These are phyloP conservation scores for Oophaga pumilio DNA, from an alignment of 2,113 vertebrate genomes.

Conservation along the genomic window DNA sequence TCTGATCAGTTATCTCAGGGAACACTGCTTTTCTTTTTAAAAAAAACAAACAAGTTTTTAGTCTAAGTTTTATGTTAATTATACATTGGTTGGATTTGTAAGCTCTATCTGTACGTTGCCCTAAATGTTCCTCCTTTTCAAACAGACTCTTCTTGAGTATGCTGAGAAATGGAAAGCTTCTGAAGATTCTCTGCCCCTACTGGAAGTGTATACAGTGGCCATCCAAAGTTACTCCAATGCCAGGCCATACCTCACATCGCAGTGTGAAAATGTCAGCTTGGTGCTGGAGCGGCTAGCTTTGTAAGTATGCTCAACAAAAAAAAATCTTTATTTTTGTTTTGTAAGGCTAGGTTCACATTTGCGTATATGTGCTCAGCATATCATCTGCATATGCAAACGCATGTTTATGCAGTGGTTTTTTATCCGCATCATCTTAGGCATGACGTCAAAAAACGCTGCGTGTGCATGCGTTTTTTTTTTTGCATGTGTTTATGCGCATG, in stretches of 20 bases:
- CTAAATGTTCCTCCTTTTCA: neutral
- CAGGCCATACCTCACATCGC: slow-evolving; percentile 81
- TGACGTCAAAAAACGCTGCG: too few relatives aligned
- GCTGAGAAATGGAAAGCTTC: slow-evolving; percentile 87
- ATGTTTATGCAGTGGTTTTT: too few relatives aligned
- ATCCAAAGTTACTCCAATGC: slow-evolving; percentile 88
- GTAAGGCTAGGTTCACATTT: too few relatives aligned
- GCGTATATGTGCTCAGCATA: too few relatives aligned
- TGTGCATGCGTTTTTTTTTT: too few relatives aligned
- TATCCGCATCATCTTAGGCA: too few relatives aligned
- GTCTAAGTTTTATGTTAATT: too few relatives aligned
- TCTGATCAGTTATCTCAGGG: too few relatives aligned
- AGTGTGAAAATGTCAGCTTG: slow-evolving; percentile 89
- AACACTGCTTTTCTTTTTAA: too few relatives aligned
- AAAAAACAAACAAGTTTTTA: too few relatives aligned
- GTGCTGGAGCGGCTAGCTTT: slow-evolving; percentile 90
- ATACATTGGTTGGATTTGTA: neutral
- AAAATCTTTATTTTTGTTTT: neutral
- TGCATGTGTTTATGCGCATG: too few relatives aligned
- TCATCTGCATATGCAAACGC: too few relatives aligned
- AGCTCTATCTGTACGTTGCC: neutral
- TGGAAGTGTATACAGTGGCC: slow-evolving; percentile 88
- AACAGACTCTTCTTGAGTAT: slow-evolving; percentile 89
- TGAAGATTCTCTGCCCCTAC: slow-evolving; percentile 85
- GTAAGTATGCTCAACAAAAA: slow-evolving; percentile 76